Percentiles rank a stretch among this genome's conserved stretches.
Evolutionary conservation across 2,113 vertebrate genomes (phyloP).

Genomic region (Oryzias javanicus): DNA sequence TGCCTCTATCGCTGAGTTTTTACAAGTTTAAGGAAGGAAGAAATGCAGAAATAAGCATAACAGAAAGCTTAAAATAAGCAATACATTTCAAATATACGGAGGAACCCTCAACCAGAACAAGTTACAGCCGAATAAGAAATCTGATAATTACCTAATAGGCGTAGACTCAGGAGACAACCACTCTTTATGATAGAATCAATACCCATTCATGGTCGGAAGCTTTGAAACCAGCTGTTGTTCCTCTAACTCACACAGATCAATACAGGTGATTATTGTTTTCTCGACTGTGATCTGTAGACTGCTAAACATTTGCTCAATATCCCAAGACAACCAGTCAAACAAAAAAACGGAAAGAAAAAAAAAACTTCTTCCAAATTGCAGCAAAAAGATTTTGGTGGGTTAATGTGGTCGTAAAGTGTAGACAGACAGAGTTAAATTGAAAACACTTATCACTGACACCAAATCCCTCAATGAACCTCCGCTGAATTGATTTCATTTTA

Average conservation of each 20-base stretch:
- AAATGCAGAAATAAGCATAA: slow-evolving; percentile 10
- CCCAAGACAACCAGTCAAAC: slow-evolving; percentile 34
- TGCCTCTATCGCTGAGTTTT: slow-evolving; percentile 28
- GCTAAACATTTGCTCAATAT: slow-evolving; percentile 39
- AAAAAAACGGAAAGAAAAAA: slow-evolving; percentile 19
- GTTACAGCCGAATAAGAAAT: slow-evolving; percentile 23
- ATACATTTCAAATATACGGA: slow-evolving; percentile 20
- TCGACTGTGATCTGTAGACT: slow-evolving; percentile 45
- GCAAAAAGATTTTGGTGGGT: not conserved
- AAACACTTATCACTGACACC: slow-evolving; percentile 23
- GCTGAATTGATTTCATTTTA: slow-evolving; percentile 31
- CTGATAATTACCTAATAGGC: slow-evolving; percentile 59
- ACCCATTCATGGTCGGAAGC: slow-evolving; percentile 66
- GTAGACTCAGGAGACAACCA: slow-evolving; percentile 53
- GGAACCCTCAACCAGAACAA: slow-evolving; percentile 8
- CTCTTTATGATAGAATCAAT: slow-evolving; percentile 72
- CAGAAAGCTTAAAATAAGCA: not conserved
- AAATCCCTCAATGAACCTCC: slow-evolving; percentile 7
- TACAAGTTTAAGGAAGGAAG: slow-evolving; percentile 14
- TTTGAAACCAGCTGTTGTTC: slow-evolving; percentile 53
- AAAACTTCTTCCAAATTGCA: not conserved
- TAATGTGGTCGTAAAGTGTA: slow-evolving; percentile 8
- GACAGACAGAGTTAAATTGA: slow-evolving; percentile 17
- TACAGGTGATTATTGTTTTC: slow-evolving; percentile 69
- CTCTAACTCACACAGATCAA: slow-evolving; percentile 66